Conservation (phyloP, 2,888 invertebrate species). For the Agonum fuliginosum region DNA sequence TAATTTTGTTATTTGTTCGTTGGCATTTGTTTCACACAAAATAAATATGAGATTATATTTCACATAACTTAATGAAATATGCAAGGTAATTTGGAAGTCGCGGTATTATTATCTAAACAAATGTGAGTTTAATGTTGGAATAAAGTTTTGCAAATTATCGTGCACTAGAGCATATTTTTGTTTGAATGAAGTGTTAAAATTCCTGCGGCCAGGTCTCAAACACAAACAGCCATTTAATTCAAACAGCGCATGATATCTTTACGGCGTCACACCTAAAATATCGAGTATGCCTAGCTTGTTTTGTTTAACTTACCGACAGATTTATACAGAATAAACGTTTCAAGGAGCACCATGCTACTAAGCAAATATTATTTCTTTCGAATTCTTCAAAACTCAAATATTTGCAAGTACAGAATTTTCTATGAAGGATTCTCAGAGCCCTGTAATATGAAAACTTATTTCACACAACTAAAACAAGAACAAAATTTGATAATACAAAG, state of each 20-base stretch:
- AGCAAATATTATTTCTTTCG: slow-evolving; percentile 30
- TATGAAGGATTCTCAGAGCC: neutral
- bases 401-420: slow-evolving; percentile 33
- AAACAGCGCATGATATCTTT: slow-evolving; percentile 34
- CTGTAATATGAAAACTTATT: slow-evolving; percentile 21
- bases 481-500: neutral
- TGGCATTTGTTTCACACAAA: too few species aligned
- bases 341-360: neutral
- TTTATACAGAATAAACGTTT: slow-evolving; percentile 48
- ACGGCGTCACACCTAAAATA: slow-evolving; percentile 27
- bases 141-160: slow-evolving; percentile 2
- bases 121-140: neutral
- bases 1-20: too few species aligned
- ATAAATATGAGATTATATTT: too few species aligned
- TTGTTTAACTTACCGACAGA: slow-evolving; percentile 42
- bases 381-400: slow-evolving; percentile 22
- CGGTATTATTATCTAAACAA: neutral
- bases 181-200: slow-evolving; percentile 30
- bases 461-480: slow-evolving; percentile 4
- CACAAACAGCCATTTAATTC: slow-evolving; percentile 19
- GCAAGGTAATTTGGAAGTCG: too few species aligned
- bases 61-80: too few species aligned
- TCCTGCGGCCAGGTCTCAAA: neutral
- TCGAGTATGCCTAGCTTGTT: slow-evolving; percentile 28
- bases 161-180: neutral